Percentiles rank a stretch among this genome's conserved stretches.
phyloP scores from a whole-genome alignment of 2,888 invertebrate genomes.

The Eudasyphora cyanicolor region DNA sequence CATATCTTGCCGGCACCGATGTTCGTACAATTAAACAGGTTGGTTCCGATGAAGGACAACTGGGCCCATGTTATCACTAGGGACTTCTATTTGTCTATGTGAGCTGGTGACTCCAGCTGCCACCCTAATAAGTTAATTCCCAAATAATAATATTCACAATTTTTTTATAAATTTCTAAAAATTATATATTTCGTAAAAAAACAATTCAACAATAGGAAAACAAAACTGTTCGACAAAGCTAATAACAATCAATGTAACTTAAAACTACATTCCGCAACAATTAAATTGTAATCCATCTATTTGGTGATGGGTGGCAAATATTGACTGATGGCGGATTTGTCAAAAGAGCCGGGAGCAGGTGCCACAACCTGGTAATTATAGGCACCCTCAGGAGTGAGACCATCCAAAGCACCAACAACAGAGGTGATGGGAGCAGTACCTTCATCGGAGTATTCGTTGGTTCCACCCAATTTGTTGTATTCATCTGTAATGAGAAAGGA shows the following conservation, averaged over 20 bases:
- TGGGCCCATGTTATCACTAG: no score
- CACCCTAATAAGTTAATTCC: no score
- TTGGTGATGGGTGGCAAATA: constrained; percentile 72
- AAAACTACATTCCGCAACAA: constrained; percentile 20
- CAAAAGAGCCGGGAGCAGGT: constrained; percentile 37
- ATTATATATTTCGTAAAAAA: constrained; percentile 11
- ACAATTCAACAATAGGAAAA: background rate
- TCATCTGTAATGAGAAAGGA: constrained; percentile 68
- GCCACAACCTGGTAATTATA: constrained; percentile 74
- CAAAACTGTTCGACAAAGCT: background rate
- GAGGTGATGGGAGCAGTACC: constrained; percentile 75
- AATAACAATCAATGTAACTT: constrained; percentile 22
- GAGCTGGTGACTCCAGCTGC: no score
- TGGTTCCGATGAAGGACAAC: no score
- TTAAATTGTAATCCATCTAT: constrained; percentile 17
- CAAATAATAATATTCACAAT: no score
- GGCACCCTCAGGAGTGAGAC: constrained; percentile 75
- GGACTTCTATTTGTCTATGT: no score
- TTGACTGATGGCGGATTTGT: constrained; percentile 68
- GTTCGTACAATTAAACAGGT: no score
- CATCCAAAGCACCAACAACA: constrained; percentile 75
- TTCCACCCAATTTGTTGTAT: constrained; percentile 76
- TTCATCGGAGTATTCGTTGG: constrained; percentile 75
- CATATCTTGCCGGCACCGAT: no score
- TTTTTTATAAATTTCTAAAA: background rate